phyloP scores from a whole-genome alignment of 2,113 vertebrate genomes.

The Pristiophorus japonicus region DNA sequence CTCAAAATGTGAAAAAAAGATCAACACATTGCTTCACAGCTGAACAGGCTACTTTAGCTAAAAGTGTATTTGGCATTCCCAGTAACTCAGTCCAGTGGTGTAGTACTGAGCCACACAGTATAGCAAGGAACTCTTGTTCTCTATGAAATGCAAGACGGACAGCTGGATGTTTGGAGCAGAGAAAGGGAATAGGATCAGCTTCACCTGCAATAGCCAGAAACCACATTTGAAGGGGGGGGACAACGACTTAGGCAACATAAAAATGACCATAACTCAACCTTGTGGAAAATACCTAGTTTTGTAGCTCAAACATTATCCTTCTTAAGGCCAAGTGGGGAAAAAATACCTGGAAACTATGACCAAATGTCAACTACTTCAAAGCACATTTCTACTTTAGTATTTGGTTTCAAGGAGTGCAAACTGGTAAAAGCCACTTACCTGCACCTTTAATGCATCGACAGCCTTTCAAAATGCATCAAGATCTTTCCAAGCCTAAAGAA shows the following conservation, averaged over 20 bases:
- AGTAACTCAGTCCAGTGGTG: background rate
- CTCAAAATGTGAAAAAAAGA: background rate
- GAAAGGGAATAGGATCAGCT: background rate
- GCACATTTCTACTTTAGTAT: background rate
- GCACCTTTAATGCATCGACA: background rate
- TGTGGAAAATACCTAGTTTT: background rate
- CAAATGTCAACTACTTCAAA: background rate
- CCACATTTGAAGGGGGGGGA: background rate
- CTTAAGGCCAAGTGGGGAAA: too few species aligned
- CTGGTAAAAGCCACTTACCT: constrained; percentile 3
- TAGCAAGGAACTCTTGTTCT: too few species aligned
- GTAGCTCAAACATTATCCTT: background rate
- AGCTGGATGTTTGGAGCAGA: too few species aligned
- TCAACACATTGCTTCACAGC: background rate
- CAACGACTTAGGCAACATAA: background rate
- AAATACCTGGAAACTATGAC: too few species aligned
- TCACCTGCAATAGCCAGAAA: background rate
- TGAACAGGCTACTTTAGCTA: background rate
- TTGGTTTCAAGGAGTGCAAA: too few species aligned
- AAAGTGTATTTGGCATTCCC: background rate
- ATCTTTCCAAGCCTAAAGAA: constrained; percentile 33
- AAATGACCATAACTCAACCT: background rate
- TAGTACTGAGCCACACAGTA: background rate
- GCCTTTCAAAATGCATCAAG: constrained; percentile 20
- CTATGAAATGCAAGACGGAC: too few species aligned